Percentiles rank a stretch among this genome's conserved stretches.
phyloP scores from a whole-genome alignment of 2,113 vertebrate species.

The Callionymus lyra region DNA sequence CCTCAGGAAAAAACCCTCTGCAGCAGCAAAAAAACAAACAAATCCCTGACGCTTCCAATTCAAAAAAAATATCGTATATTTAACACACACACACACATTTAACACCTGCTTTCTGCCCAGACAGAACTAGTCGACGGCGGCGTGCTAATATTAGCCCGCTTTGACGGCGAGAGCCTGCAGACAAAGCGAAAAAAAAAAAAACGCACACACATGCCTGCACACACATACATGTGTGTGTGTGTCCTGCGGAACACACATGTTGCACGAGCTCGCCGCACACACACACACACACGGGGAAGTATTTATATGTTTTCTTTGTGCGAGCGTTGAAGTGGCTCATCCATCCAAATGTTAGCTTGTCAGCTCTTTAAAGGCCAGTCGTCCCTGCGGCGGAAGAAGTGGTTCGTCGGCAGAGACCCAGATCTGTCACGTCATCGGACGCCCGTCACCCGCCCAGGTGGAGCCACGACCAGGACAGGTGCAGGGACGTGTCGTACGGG shows the following conservation, averaged over 20 bases:
- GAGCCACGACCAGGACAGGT: too few relatives aligned
- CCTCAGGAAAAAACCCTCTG: conserved; percentile 16
- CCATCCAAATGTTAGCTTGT: conserved; percentile 3
- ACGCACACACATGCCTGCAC: conserved; percentile 6
- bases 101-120: conserved; percentile 55
- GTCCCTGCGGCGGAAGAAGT: conserved; percentile 26
- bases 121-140: conserved; percentile 47
- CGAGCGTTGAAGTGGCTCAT: too few relatives aligned
- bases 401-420: conserved; percentile 45
- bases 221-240: neutral
- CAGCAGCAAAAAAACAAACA: neutral
- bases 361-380: conserved; percentile 23
- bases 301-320: too few relatives aligned
- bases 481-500: too few relatives aligned
- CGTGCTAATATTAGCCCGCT: conserved; percentile 64
- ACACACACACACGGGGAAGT: neutral
- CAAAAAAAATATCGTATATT: conserved; percentile 15
- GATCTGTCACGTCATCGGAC: conserved; percentile 48
- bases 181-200: too few relatives aligned
- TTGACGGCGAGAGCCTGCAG: conserved; percentile 32
- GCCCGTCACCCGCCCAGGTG: neutral
- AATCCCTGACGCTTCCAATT: conserved; percentile 15
- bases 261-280: neutral
- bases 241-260: neutral
- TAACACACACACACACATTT: conserved; percentile 37